Conservation (phyloP, 23 tunicate species). For the Oikopleura vanhoeffeni region DNA sequence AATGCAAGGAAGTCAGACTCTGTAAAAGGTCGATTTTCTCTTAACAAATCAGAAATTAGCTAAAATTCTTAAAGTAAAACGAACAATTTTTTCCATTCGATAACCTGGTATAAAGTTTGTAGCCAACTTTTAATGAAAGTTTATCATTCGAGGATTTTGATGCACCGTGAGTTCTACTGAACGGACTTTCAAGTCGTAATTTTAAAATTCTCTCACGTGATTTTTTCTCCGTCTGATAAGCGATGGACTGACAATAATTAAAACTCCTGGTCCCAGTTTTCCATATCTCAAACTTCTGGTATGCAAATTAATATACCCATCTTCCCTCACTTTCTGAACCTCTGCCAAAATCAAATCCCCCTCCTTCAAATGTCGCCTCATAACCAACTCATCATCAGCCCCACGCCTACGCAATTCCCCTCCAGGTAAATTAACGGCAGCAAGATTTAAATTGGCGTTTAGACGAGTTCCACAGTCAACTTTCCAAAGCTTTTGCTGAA, state of each 20-base stretch:
- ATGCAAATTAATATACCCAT: constrained; percentile 79
- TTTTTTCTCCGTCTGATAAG: constrained; percentile 71
- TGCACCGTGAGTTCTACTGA: no score
- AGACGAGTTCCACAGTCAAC: constrained; percentile 73
- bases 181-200: no score
- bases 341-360: constrained; percentile 49
- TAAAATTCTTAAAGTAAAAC: no score
- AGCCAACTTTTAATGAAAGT: no score
- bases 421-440: constrained; percentile 80
- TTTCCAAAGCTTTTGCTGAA: constrained; percentile 97
- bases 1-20: no score
- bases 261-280: constrained; percentile 76
- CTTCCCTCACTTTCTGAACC: constrained; percentile 47
- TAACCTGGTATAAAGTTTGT: no score
- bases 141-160: no score
- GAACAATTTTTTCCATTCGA: no score
- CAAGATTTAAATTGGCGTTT: constrained; percentile 47
- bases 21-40: no score
- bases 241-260: constrained; percentile 73
- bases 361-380: constrained; percentile 78
- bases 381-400: constrained; percentile 74
- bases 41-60: no score
- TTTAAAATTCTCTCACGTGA: constrained; percentile 29
- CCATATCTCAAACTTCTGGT: constrained; percentile 89
- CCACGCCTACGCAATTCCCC: constrained; percentile 79